Evolutionary conservation across 2,113 vertebrate species (phyloP).

Genomic region (Promerops cafer): DNA sequence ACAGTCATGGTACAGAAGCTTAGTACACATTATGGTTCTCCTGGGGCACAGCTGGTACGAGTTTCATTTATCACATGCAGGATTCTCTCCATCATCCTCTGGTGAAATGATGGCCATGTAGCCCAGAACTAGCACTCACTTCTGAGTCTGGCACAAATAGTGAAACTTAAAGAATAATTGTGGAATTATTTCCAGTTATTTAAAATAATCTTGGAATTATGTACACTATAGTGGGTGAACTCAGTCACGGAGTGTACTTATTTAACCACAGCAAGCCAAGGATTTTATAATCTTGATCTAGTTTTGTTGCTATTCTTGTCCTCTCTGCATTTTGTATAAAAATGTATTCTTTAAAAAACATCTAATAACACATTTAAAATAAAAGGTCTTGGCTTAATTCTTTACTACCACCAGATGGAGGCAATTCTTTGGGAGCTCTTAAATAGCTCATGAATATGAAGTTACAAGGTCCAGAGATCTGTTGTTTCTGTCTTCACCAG

Average conservation of each 20-base stretch:
- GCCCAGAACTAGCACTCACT: neutral
- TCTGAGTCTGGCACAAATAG: neutral
- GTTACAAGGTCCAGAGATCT: neutral
- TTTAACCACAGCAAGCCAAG: neutral
- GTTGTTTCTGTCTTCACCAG: neutral
- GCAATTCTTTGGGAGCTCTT: neutral
- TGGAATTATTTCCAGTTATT: neutral
- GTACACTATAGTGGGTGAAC: neutral
- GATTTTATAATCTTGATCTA: neutral
- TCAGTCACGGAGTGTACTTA: neutral
- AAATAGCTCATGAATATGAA: neutral
- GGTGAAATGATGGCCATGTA: neutral
- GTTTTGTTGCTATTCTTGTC: neutral
- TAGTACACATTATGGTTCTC: neutral
- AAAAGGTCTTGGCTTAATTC: neutral
- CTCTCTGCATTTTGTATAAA: neutral
- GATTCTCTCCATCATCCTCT: neutral
- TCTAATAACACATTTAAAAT: neutral
- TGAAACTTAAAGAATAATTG: neutral
- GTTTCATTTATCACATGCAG: neutral
- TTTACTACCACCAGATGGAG: slow-evolving; percentile 6
- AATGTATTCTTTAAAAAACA: neutral
- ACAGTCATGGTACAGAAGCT: neutral
- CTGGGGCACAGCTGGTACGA: neutral
- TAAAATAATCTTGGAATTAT: neutral